Evolutionary conservation across 2,113 vertebrate species (phyloP).

Genomic region (Eupsittula cactorum): DNA sequence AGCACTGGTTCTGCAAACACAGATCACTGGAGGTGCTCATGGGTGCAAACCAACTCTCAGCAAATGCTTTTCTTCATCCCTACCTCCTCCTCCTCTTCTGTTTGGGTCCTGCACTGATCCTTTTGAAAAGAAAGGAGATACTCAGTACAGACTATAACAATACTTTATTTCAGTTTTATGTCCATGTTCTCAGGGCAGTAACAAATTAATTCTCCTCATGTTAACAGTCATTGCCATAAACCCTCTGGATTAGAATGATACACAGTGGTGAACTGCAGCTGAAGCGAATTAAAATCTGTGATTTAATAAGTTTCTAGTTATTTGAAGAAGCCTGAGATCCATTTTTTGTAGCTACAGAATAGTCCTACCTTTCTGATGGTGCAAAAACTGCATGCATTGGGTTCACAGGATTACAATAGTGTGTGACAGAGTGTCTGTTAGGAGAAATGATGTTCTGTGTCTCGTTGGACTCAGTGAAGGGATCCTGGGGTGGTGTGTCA

Average conservation of each 20-base stretch:
- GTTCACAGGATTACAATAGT: rapidly evolving
- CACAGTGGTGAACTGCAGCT: neutral
- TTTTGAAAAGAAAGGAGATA: neutral
- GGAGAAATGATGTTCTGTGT: neutral
- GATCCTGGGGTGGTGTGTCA: neutral
- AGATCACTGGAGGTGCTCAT: rapidly evolving
- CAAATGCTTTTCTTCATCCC: neutral
- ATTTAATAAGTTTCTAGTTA: neutral
- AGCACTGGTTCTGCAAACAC: rapidly evolving
- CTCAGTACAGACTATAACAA: neutral
- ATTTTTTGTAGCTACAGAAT: neutral
- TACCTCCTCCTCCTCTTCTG: neutral
- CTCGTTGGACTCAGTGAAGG: rapidly evolving
- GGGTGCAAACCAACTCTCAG: neutral
- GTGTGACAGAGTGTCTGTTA: neutral
- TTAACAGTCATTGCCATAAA: neutral
- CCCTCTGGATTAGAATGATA: neutral
- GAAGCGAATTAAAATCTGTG: neutral
- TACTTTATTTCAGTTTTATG: neutral
- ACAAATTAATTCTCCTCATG: neutral
- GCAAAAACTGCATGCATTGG: rapidly evolving
- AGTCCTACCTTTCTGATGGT: neutral
- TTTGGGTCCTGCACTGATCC: neutral
- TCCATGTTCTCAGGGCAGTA: neutral
- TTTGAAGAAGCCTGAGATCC: neutral